Evolutionary conservation across 2,113 vertebrate species (phyloP).

Genomic region (Toxotes jaculatrix): DNA sequence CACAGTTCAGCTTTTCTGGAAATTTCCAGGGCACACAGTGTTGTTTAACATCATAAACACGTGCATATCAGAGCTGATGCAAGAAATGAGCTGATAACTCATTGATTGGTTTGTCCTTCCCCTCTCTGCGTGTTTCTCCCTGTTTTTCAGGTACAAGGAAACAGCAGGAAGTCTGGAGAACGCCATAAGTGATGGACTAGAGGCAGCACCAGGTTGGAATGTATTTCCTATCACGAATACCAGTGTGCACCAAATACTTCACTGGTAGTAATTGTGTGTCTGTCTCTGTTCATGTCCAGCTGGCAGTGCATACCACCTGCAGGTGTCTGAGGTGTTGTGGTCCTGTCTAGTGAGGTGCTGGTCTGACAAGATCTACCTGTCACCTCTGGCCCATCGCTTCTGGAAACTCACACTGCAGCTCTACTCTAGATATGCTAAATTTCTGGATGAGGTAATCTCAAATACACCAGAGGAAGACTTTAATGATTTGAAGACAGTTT

Average conservation of each 20-base stretch:
- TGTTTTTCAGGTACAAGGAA: slow-evolving; percentile 90
- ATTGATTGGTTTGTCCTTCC: slow-evolving; percentile 39
- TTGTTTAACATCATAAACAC: slow-evolving; percentile 9
- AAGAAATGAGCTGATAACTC: slow-evolving; percentile 24
- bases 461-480: not conserved
- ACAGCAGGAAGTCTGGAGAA: slow-evolving; percentile 93
- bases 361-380: slow-evolving; percentile 91
- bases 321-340: slow-evolving; percentile 91
- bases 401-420: slow-evolving; percentile 96
- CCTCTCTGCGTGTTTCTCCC: not conserved
- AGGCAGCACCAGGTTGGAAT: slow-evolving; percentile 89
- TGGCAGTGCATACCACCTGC: slow-evolving; percentile 88
- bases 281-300: slow-evolving; percentile 75
- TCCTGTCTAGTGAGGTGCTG: slow-evolving; percentile 89
- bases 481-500: too few species aligned
- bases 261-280: slow-evolving; percentile 1
- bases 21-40: slow-evolving; percentile 12
- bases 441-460: slow-evolving; percentile 89
- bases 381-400: slow-evolving; percentile 89
- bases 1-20: slow-evolving; percentile 10
- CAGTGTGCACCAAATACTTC: not conserved
- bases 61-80: slow-evolving; percentile 22
- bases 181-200: slow-evolving; percentile 86
- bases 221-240: not conserved
- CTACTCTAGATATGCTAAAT: slow-evolving; percentile 90